Evolutionary conservation across 2,888 invertebrate species (phyloP).

Genomic region (Diaphora mendica): DNA sequence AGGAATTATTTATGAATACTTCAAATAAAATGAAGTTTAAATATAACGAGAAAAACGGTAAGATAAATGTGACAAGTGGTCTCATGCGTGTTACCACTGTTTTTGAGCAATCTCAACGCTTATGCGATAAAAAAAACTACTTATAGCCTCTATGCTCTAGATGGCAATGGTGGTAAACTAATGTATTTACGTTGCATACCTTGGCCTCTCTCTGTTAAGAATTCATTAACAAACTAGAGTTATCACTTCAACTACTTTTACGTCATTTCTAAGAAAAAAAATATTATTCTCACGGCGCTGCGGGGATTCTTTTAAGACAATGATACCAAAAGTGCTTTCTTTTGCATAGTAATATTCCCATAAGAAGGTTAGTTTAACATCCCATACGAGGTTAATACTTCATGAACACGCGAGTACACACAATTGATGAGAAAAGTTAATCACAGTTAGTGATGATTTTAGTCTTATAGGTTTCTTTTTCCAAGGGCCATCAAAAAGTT

Average conservation of each 20-base stretch:
- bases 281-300: constrained; percentile 31
- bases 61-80: neutral
- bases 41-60: neutral
- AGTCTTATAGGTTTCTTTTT: neutral
- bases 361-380: constrained; percentile 47
- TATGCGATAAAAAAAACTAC: neutral
- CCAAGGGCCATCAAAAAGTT: neutral
- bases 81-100: no score
- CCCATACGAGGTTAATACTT: constrained; percentile 52
- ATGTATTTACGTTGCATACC: neutral
- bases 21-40: no score
- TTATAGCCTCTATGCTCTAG: neutral
- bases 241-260: neutral
- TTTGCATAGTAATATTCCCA: constrained; percentile 44
- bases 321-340: constrained; percentile 39
- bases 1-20: no score
- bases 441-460: constrained; percentile 14
- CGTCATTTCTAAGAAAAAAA: neutral
- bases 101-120: neutral
- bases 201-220: neutral
- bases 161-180: neutral
- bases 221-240: neutral
- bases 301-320: constrained; percentile 39
- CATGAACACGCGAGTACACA: constrained; percentile 48
- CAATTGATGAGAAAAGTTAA: constrained; percentile 48